Base-by-base conservation (phyloP, 1,140 invertebrate species). In the Heliothis virescens region DNA sequence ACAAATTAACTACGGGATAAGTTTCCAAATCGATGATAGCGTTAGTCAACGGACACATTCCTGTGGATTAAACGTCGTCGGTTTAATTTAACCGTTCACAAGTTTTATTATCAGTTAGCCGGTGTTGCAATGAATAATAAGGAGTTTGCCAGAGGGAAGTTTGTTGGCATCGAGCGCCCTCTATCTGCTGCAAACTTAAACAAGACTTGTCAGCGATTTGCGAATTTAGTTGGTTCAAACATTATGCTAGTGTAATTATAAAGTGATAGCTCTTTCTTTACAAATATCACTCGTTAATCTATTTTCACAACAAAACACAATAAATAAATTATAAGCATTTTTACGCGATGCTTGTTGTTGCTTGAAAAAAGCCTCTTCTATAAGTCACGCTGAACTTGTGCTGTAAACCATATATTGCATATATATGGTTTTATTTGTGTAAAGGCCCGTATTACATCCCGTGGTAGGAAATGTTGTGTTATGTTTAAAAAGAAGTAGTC, bases 71-170 rank as follows among this genome's bases (percentile, higher is more conserved):
- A 83, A 52, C 57, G 65, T 21, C 71, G 75, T 52, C 79, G 79
- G 80, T 83, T 83, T 73, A 82, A 83, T 81, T 83, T 74, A 86
- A 86, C n/a, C 79, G 79, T 71, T 82, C 76, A 78, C 71, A 82
- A 85, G 82, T 87, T 88, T 84, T 83, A 85, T 87, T 87, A 89
- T 87, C 83, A 86, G 83, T 87, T 85, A 82, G 80, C 60, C 73
- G 74, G 82, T 81, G 82, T 83, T 86, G 82, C 81, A 84, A 84
- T 89, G 86, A 87, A 89, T 89, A 89, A 86, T 84, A 87, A 86
- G 81, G 75, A 85, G 84, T 79, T 84, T 79, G 71, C 72, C 65
- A 73, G 50, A 71, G 57, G 47, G 26, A 78, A 81, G 60, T 81
- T 80, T 76, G 74, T 76, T 63, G 73, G 73, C 73, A 63, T 48